Percentiles rank a stretch among this genome's conserved stretches.
Evolutionary conservation across 2,888 invertebrate genomes (phyloP).

Genomic region (Amphimallon solstitiale): DNA sequence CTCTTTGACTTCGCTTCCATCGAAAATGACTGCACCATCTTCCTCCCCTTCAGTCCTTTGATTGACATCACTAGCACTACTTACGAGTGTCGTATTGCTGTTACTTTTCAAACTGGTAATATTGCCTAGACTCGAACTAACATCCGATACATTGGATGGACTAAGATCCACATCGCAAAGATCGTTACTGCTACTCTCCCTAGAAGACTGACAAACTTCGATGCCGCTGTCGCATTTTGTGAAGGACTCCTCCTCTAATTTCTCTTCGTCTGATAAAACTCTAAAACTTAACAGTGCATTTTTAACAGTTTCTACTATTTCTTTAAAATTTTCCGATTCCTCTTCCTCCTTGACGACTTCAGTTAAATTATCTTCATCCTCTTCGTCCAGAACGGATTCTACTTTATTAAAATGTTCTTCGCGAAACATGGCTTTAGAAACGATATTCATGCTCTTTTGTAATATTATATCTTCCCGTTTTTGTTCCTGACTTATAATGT

Average conservation of each 20-base stretch:
- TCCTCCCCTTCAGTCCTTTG: conserved; percentile 8
- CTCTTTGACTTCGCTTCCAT: conserved; percentile 45
- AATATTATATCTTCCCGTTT: conserved; percentile 38
- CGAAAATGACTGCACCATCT: neutral
- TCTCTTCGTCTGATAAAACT: conserved; percentile 1
- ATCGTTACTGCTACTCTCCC: conserved; percentile 12
- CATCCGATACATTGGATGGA: conserved; percentile 47
- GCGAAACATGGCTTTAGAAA: conserved; percentile 37
- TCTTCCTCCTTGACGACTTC: conserved; percentile 13
- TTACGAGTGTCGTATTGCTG: conserved; percentile 26
- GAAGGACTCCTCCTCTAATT: neutral
- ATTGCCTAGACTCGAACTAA: conserved; percentile 25
- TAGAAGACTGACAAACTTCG: conserved; percentile 11
- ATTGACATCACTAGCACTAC: conserved; percentile 16
- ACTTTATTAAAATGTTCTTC: conserved; percentile 30
- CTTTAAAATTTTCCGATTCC: conserved; percentile 48
- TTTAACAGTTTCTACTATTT: conserved; percentile 50
- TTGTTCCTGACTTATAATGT: conserved; percentile 19
- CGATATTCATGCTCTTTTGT: conserved; percentile 37
- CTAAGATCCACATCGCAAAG: conserved; percentile 34
- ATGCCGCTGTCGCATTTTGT: conserved; percentile 26
- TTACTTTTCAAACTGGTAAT: conserved; percentile 30
- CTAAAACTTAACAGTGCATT: conserved; percentile 46
- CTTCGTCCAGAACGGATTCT: conserved; percentile 38
- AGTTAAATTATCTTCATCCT: conserved; percentile 18